Evolutionary conservation across 2,888 invertebrate genomes (phyloP), one percentile per base, ranked within the genome.

Genomic region (Ophion obscuratus): DNA sequence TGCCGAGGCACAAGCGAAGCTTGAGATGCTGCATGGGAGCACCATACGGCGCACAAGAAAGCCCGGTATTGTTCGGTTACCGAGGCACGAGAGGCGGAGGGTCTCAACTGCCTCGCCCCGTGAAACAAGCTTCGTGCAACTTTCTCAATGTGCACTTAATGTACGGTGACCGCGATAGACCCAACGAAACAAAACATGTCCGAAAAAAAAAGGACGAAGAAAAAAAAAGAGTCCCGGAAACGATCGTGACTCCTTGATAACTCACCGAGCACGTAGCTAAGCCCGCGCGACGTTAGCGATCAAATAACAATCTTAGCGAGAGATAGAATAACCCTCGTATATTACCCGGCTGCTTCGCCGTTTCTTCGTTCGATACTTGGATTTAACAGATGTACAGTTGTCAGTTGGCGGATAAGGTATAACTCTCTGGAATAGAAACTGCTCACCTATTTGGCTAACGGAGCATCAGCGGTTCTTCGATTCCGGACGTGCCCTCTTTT

Each of bases 111-210:
- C 86, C 83, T 84, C 84, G 86, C 86, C 86, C 83, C 78, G 81
- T 66, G 40, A 61, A 81, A 83, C 80, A 68, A 80, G 73, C 83
- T 67, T 67, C 80, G 44, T 78, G 83, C 81, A 86, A 84, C 86
- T 86, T 86, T 84, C 86, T 84, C 86, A 62, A 83, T 83, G 85
- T 85, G 76, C 61, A 62, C 83, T 86, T 74, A 74, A 81, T 74
- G 81, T 61, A 84, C 86, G 24, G 64, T 86, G 84, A 86, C 84
- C 86, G 83, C 70, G 83, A 79, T 86, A 78, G 79, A 75, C 53
- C 53, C 40, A 70, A 31, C 82, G n/a, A 70, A 44, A 61, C 68
- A 53, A 53, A 53, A 53, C 5, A 17, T 17, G 17, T 53, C n/a
- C 61, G 20, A 71, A 68, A 40, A 75, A 61, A 44, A 9, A 2